Conservation (phyloP, 2,113 vertebrate genomes). For the Melierax canorus region DNA sequence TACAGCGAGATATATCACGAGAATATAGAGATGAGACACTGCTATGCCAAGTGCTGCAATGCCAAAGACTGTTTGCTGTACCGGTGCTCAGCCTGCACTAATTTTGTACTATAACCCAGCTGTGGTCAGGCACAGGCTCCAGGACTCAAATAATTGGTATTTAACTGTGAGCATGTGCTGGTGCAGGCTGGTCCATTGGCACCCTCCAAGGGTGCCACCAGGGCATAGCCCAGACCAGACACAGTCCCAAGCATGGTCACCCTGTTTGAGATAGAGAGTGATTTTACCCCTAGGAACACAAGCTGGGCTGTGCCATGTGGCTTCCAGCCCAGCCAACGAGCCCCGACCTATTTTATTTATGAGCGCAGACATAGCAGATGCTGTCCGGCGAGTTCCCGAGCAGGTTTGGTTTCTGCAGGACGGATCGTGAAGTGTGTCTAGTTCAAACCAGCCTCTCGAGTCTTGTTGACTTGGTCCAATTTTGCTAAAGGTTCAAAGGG, state of each 20-base stretch:
- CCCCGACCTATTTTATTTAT: background rate
- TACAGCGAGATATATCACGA: accelerated
- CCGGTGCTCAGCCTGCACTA: background rate
- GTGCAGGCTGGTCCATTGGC: background rate
- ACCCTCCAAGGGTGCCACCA: background rate
- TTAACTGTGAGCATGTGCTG: background rate
- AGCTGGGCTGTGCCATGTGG: background rate
- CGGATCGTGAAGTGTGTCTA: background rate
- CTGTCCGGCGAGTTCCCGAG: accelerated
- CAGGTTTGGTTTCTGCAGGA: background rate
- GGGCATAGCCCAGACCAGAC: background rate
- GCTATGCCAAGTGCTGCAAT: background rate
- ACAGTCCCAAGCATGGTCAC: background rate
- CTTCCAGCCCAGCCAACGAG: background rate
- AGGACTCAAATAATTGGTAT: background rate
- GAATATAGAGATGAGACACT: background rate
- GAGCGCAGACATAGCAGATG: background rate
- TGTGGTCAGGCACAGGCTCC: background rate
- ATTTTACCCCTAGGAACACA: background rate
- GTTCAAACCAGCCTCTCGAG: background rate
- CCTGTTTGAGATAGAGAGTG: background rate
- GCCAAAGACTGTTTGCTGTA: background rate
- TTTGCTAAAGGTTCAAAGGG: background rate
- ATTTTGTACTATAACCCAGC: background rate
- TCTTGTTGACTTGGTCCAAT: background rate